Evolutionary conservation across 2,797 vertebrate species (phyloP), one percentile per base, ranked within the genome.

Genomic region (Gila robusta): DNA sequence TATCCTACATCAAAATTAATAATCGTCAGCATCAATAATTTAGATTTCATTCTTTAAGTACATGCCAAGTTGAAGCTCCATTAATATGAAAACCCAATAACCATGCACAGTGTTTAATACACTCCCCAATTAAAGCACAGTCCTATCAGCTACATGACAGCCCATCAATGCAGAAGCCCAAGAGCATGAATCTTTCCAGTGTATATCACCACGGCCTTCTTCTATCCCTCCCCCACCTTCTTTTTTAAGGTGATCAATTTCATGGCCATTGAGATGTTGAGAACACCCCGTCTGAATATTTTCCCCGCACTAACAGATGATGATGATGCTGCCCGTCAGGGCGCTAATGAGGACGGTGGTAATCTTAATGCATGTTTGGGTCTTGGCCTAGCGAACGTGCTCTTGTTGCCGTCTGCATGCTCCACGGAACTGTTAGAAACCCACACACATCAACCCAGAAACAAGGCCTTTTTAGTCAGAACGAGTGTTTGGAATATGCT

Each of bases 151-250:
- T 74, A 49, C 56, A 81, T 86, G 84, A 81, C 84, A 81, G 84
- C 32, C 78, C 84, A 86, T 86, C 78, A 86, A 86, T 54, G 84
- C 79, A 23, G 59, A 81, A 81, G 41, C 84, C 78, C 78, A 64
- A 74, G 79, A 82, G 80, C 49, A 74, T n/a, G 16, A 73, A 69
- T 72, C 73, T 56, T 86, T 71, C 72, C 78, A 78, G 79, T 88
- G 69, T 64, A 74, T 83, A 59, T 73, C 47, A 49, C 67, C 10
- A 73, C 19, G n/a, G n/a, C 54, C 28, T 19, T 56, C 73, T 92
- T 90, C 93, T 89, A 86, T 32, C 87, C 92, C 93, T 91, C 86
- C 88, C 92, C 88, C 93, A 93, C 93, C 91, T 93, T 92, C 88
- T 84, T 47, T 49, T 49, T 49, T 49, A 88, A 85, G 91, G 90